phyloP scores from a whole-genome alignment of 2,797 vertebrate genomes.

The Rhinophrynus dorsalis region DNA sequence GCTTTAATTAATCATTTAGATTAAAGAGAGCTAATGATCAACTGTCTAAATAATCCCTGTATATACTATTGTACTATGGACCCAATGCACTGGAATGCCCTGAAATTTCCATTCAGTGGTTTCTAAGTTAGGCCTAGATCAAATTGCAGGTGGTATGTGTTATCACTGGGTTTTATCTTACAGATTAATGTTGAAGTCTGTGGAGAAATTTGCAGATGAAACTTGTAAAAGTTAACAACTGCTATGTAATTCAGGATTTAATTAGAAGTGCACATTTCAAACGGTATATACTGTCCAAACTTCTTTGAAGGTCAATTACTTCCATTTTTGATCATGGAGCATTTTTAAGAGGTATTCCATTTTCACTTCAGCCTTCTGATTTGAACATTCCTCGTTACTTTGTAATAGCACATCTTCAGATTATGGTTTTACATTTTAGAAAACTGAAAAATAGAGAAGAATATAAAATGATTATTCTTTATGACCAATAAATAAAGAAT shows the following conservation, averaged over 20 bases:
- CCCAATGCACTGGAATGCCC: slow-evolving; percentile 16
- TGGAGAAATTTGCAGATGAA: too few relatives aligned
- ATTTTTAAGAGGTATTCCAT: slow-evolving; percentile 27
- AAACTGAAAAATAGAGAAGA: background rate
- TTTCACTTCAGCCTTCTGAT: background rate
- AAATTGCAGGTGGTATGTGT: too few relatives aligned
- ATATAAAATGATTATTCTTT: background rate
- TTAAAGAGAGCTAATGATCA: background rate
- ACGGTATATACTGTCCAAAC: background rate
- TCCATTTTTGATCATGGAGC: slow-evolving; percentile 21
- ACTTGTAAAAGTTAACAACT: too few relatives aligned
- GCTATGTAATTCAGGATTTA: too few relatives aligned
- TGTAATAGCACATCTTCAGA: background rate
- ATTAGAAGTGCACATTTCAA: background rate
- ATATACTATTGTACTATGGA: slow-evolving; percentile 6
- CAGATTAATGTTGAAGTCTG: too few relatives aligned
- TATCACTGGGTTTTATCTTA: too few relatives aligned
- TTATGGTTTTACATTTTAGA: background rate
- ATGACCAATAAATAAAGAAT: too few relatives aligned
- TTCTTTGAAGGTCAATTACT: slow-evolving; percentile 15
- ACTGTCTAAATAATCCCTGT: background rate
- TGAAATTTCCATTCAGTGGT: background rate
- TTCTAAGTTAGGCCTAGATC: too few relatives aligned
- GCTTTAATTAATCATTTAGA: background rate
- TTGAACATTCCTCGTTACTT: background rate